Percentiles rank a stretch among this genome's conserved stretches.
Evolutionary conservation across 2,113 vertebrate genomes (phyloP).

Genomic region (Emberiza fucata): DNA sequence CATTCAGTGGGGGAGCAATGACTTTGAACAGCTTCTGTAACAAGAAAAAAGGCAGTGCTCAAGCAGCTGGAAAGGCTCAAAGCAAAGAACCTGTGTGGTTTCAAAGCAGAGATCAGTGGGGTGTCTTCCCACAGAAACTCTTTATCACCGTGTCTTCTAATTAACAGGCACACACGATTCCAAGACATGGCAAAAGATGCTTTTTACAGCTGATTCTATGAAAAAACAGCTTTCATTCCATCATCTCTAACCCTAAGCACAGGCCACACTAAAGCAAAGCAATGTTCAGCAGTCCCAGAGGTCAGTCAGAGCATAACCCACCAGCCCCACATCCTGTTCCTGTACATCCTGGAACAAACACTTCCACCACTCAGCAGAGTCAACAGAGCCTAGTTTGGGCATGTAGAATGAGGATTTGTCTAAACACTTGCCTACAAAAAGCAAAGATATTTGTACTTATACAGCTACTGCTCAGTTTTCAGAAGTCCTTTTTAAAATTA

Average conservation of each 20-base stretch:
- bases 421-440: background rate
- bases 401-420: background rate
- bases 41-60: background rate
- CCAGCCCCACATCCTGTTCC: background rate
- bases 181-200: background rate
- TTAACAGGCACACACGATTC: background rate
- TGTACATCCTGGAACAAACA: background rate
- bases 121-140: background rate
- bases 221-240: background rate
- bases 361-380: background rate
- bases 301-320: background rate
- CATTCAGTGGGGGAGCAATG: conserved; percentile 85
- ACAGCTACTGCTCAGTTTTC: background rate
- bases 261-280: background rate
- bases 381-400: background rate
- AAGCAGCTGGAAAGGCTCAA: background rate
- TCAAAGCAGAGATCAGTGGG: background rate
- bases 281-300: background rate
- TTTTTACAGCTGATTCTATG: background rate
- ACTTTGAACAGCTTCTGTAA: conserved; percentile 94
- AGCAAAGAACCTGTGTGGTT: background rate
- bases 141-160: background rate
- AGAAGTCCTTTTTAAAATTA: background rate
- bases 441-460: background rate
- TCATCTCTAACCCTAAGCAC: background rate